A percentile compares a stretch with the other conserved stretches of the same genome.
phyloP scores from a whole-genome alignment of 2,888 invertebrate genomes.

The Drosophila meridionalis region DNA sequence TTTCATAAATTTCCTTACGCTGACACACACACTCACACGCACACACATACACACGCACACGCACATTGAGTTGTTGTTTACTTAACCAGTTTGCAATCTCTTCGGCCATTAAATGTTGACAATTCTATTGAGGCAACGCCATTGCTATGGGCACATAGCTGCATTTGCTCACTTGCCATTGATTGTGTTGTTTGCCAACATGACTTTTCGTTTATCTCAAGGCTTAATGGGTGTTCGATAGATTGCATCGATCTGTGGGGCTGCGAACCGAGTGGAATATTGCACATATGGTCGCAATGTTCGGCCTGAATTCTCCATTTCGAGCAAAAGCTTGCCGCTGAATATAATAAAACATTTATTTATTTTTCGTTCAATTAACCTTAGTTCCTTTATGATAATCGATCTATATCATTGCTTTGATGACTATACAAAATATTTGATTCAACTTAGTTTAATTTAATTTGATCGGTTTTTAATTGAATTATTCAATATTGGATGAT shows the following conservation, averaged over 20 bases:
- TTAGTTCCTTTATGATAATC: background rate
- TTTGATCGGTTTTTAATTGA: too few relatives aligned
- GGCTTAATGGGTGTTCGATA: constrained; percentile 43
- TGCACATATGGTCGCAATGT: background rate
- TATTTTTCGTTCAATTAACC: background rate
- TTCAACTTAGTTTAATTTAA: too few relatives aligned
- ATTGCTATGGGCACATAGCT: constrained; percentile 43
- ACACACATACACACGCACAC: background rate
- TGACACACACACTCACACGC: background rate
- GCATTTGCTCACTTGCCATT: constrained; percentile 44
- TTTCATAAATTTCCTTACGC: constrained; percentile 56
- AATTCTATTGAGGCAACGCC: constrained; percentile 43
- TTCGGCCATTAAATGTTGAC: constrained; percentile 45
- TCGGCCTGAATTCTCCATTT: too few relatives aligned
- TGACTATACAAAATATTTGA: background rate
- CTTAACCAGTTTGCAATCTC: constrained; percentile 40
- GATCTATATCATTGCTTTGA: background rate
- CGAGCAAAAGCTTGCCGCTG: background rate
- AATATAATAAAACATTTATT: background rate
- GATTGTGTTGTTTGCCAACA: constrained; percentile 34
- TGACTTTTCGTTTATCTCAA: constrained; percentile 59
- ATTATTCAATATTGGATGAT: too few relatives aligned
- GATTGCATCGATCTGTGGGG: background rate
- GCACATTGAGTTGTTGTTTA: constrained; percentile 18
- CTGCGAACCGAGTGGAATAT: background rate